Conservation (phyloP, 2,888 invertebrate genomes). For the Andrena fulva region DNA sequence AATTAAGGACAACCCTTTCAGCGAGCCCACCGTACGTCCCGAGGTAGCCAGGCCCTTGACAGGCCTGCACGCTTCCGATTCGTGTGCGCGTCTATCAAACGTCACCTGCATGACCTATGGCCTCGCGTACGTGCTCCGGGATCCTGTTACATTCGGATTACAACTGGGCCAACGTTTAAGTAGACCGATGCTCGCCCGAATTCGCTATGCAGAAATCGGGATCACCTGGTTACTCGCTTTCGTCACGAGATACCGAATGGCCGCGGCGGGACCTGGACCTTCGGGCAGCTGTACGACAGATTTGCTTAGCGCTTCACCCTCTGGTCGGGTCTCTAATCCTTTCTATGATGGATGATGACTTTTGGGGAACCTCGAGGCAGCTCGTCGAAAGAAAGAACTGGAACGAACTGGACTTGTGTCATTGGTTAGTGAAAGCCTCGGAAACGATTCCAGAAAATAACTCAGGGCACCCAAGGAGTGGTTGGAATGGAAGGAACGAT, state of each 20-base stretch:
- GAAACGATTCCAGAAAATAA: not conserved
- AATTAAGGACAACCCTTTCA: conserved; percentile 53
- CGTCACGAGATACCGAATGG: not conserved
- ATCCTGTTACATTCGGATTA: conserved; percentile 7
- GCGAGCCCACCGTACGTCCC: conserved; percentile 11
- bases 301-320: not conserved
- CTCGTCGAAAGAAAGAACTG: not conserved
- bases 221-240: conserved; percentile 1
- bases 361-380: not conserved
- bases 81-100: conserved; percentile 44
- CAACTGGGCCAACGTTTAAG: conserved; percentile 10
- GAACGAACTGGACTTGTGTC: not conserved
- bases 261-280: not conserved
- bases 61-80: conserved; percentile 32
- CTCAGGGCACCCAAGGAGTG: not conserved
- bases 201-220: not conserved
- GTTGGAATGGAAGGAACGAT: conserved; percentile 33
- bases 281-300: not conserved
- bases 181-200: conserved; percentile 2
- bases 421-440: not conserved
- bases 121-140: conserved; percentile 8
- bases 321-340: not conserved
- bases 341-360: conserved; percentile 5
- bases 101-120: conserved; percentile 44
- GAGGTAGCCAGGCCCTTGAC: conserved; percentile 36